phyloP scores from a whole-genome alignment of 2,113 vertebrate genomes.

The Nymphicus hollandicus region DNA sequence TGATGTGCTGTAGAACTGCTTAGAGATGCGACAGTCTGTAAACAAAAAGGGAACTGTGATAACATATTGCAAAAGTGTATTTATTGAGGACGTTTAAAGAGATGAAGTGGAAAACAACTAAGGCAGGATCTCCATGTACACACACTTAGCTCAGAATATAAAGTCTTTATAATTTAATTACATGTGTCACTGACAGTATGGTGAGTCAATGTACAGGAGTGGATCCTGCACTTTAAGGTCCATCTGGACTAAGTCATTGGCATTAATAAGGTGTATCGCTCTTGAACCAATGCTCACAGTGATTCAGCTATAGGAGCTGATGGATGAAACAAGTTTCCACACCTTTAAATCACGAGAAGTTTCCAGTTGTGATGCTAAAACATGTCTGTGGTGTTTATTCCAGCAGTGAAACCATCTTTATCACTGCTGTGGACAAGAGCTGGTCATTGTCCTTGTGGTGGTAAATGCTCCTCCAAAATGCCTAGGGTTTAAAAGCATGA shows the following conservation, averaged over 20 bases:
- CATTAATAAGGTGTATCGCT: not conserved
- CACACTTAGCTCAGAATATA: not conserved
- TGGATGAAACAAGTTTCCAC: not conserved
- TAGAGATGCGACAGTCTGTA: not conserved
- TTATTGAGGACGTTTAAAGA: not conserved
- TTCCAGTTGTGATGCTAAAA: not conserved
- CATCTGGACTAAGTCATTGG: not conserved
- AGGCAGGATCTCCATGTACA: not conserved
- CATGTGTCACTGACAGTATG: not conserved
- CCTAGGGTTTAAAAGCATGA: not conserved
- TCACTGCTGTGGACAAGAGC: not conserved
- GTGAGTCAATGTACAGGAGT: not conserved
- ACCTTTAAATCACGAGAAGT: not conserved
- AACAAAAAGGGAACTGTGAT: not conserved
- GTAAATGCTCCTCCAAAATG: not conserved
- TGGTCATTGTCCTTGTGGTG: not conserved
- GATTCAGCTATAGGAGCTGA: not conserved
- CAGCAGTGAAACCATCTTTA: not conserved
- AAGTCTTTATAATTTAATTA: not conserved
- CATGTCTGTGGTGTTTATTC: not conserved
- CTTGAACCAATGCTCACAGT: not conserved
- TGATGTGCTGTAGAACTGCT: rapidly evolving
- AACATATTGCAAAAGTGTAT: not conserved
- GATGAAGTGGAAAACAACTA: not conserved
- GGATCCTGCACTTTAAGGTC: not conserved